phyloP scores from a whole-genome alignment of 2,113 vertebrate species.

The Suncus etruscus region DNA sequence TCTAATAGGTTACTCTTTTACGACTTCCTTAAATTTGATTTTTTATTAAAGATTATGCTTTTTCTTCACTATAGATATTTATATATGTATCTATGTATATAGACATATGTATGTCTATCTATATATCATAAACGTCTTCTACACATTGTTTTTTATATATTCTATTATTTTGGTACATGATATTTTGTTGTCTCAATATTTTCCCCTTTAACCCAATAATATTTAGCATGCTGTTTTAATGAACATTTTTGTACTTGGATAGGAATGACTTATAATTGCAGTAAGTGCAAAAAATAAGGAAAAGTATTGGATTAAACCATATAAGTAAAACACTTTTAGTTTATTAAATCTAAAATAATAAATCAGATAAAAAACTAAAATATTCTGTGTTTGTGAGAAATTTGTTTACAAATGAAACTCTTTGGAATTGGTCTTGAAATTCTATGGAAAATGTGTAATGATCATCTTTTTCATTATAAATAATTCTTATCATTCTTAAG shows the following conservation, averaged over 20 bases:
- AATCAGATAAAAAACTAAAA: background rate
- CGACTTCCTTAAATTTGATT: background rate
- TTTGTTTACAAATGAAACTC: background rate
- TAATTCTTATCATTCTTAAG: conserved; percentile 40
- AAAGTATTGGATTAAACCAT: background rate
- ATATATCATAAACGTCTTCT: background rate
- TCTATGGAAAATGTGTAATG: background rate
- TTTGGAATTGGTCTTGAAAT: background rate
- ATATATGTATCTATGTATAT: background rate
- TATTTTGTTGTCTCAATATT: background rate
- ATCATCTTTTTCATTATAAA: conserved; percentile 35
- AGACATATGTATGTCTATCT: too few relatives aligned
- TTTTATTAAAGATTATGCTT: too few relatives aligned
- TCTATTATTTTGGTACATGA: background rate
- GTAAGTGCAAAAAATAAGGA: too few relatives aligned
- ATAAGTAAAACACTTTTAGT: background rate
- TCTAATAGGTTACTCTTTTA: background rate
- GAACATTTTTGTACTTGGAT: background rate
- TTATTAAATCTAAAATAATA: background rate
- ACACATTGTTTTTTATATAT: background rate
- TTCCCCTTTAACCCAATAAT: background rate
- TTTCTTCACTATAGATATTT: background rate
- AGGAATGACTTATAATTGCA: too few relatives aligned
- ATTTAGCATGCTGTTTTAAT: too few relatives aligned
- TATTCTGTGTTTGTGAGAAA: background rate